Conservation (phyloP, 1,140 invertebrate species). For the Zeugodacus cucurbitae region DNA sequence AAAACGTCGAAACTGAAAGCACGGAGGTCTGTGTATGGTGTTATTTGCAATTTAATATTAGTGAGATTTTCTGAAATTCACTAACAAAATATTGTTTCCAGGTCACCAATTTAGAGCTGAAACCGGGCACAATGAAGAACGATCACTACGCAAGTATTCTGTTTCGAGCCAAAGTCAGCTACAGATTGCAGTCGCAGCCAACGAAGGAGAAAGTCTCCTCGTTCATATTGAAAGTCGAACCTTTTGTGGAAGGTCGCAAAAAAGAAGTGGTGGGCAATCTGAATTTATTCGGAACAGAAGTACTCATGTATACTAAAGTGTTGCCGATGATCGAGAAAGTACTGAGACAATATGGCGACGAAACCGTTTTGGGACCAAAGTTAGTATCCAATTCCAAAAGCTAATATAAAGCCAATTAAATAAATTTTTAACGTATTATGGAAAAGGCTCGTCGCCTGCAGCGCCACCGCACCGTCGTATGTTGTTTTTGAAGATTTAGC, state of each 20-base stretch:
- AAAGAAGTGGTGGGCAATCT: slow-evolving; percentile 47
- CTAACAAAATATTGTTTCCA: background rate
- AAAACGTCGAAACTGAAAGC: slow-evolving; percentile 42
- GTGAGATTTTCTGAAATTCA: background rate
- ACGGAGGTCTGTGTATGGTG: slow-evolving; percentile 34
- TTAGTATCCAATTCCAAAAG: background rate
- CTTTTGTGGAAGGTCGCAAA: slow-evolving; percentile 50
- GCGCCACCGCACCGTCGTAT: background rate
- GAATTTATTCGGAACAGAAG: slow-evolving; percentile 54
- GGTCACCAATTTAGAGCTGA: background rate
- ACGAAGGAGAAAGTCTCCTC: slow-evolving; percentile 41
- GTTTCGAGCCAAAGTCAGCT: slow-evolving; percentile 50
- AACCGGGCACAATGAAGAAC: slow-evolving; percentile 49
- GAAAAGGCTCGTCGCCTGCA: background rate
- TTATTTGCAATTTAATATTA: background rate
- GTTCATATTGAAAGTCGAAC: slow-evolving; percentile 55
- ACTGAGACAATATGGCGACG: slow-evolving; percentile 47
- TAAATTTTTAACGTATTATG: too few species aligned
- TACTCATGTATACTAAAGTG: slow-evolving; percentile 48
- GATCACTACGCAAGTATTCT: slow-evolving; percentile 61
- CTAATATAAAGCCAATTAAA: background rate
- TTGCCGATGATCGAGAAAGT: slow-evolving; percentile 52
- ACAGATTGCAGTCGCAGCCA: background rate
- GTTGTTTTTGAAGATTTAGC: slow-evolving; percentile 54
- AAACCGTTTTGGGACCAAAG: slow-evolving; percentile 43